phyloP scores from a whole-genome alignment of 2,113 vertebrate genomes.

The Alligator sinensis region DNA sequence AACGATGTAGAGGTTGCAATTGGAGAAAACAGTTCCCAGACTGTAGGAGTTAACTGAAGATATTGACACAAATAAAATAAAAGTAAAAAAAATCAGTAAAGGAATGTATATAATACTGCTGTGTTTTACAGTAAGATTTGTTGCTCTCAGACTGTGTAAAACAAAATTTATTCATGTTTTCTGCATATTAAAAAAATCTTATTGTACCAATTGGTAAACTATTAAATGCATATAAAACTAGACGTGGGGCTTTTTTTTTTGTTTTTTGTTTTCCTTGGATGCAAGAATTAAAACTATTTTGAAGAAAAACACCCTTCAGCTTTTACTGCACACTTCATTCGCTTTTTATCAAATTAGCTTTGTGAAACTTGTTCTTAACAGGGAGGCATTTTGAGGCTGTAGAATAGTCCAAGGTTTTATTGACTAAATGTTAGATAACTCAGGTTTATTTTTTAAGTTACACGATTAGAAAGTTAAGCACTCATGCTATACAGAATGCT shows the following conservation, averaged over 20 bases:
- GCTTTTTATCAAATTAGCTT: background rate
- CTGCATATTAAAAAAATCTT: conserved; percentile 92
- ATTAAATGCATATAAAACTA: conserved; percentile 92
- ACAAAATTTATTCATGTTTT: conserved; percentile 93
- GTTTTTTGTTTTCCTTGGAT: conserved; percentile 56
- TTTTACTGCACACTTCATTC: background rate
- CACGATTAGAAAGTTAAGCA: accelerated
- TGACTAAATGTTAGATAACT: accelerated
- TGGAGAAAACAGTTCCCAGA: conserved; percentile 77
- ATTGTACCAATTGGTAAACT: conserved; percentile 92
- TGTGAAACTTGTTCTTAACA: accelerated
- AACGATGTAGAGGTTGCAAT: conserved; percentile 75
- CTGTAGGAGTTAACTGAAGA: conserved; percentile 83
- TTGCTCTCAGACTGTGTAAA: conserved; percentile 92
- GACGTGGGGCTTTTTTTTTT: conserved; percentile 41
- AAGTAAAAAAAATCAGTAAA: conserved; percentile 78
- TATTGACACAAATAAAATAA: conserved; percentile 79
- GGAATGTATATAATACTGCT: conserved; percentile 91
- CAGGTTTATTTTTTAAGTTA: background rate
- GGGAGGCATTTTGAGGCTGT: background rate
- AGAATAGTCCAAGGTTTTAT: accelerated
- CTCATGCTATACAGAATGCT: background rate
- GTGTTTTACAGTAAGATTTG: conserved; percentile 91
- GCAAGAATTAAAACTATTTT: conserved; percentile 56
- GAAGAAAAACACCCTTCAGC: conserved; percentile 19